Base-by-base conservation (phyloP, 2,797 vertebrate species). In the Moxostoma hubbsi region DNA sequence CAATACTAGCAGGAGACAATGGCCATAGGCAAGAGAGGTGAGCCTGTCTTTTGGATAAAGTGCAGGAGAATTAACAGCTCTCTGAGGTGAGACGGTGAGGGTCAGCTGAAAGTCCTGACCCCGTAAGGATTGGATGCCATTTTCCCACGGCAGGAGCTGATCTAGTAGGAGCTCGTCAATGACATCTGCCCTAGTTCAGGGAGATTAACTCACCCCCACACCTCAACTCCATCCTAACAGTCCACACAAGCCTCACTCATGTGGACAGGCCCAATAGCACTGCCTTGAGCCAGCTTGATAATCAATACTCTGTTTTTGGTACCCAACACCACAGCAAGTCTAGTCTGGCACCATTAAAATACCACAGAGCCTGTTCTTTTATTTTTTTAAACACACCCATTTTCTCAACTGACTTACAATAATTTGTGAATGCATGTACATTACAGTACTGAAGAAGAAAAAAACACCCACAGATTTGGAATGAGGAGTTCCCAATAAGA, bases 141-240 rank as follows among this genome's bases (percentile, higher is more conserved):
- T 94, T 94, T 95, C 94, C 93, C 93, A 94, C 93, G 93, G 90
- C 90, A 86, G 89, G 92, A 92, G 92, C 88, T 90, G 91, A 93
- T 92, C 93, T 94, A 91, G 93, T 92, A 92, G 90, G 89, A 92
- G 91, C 91, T 94, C 90, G 91, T 94, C 93, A 93, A 93, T 89
- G 93, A 94, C 93, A 94, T 94, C 93, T 94, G 93, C 93, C 92
- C 92, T 90, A 86, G 92, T 94, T 94, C 92, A 94, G 92, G 84
- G 81, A 93, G 92, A 93, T 94, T 94, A 94, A 93, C 90, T 92
- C 88, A 79, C 87, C 87, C 82, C 67, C 81, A 75, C 83, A 88
- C 84, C 87, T 86, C 87, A 80, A 87, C 89, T 91, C 55, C 70
- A 43, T 81, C 68, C 71, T 62, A 50, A 57, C 73, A 79, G 55